These are phyloP conservation scores for Chlorospingus semifuscus DNA, from an alignment of 2,797 vertebrate genomes.

Conservation along the genomic window DNA sequence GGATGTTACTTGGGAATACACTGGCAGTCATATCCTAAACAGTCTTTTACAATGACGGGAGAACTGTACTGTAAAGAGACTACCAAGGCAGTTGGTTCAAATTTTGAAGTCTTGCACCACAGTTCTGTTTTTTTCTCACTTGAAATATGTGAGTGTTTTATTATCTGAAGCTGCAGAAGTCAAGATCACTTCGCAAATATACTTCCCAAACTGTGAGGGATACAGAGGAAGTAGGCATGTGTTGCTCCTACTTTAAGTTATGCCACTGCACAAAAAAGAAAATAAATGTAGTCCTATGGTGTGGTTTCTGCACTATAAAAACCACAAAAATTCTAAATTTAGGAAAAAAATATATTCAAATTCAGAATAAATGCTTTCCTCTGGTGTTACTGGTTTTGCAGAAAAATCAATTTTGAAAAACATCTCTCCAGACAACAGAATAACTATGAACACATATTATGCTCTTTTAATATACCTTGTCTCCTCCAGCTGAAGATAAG, in stretches of 20 bases:
- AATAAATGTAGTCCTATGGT: background rate
- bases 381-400: background rate
- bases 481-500: background rate
- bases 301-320: background rate
- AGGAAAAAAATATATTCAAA: background rate
- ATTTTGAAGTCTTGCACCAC: background rate
- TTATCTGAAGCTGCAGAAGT: background rate
- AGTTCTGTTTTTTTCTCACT: background rate
- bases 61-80: background rate
- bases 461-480: background rate
- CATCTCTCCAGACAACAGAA: background rate
- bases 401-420: background rate
- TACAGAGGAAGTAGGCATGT: rapidly evolving
- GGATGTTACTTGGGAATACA: background rate
- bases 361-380: background rate
- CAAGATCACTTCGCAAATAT: background rate
- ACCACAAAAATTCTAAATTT: background rate
- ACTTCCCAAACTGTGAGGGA: background rate
- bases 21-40: background rate
- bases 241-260: background rate
- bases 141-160: background rate
- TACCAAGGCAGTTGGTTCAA: background rate
- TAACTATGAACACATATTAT: background rate
- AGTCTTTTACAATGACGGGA: background rate
- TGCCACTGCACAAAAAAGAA: background rate